A percentile compares a stretch with the other conserved stretches of the same genome.
Conservation (phyloP, 2,113 vertebrate species). For the Vulpes lagopus region DNA sequence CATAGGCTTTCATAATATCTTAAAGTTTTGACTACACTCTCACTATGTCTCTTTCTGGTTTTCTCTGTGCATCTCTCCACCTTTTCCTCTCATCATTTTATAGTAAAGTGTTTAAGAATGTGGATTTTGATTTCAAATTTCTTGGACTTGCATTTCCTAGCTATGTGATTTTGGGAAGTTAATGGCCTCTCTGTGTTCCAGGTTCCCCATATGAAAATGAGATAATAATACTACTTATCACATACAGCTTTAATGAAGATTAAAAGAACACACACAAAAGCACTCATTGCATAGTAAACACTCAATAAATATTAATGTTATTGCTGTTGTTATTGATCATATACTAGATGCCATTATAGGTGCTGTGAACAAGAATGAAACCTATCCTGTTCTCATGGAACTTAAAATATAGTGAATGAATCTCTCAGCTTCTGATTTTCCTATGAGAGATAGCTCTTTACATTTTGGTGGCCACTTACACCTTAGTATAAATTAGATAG, state of each 20-base stretch:
- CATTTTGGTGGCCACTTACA: not conserved
- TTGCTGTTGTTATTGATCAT: not conserved
- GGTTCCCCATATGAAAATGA: not conserved
- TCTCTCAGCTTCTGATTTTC: not conserved
- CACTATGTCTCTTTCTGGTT: not conserved
- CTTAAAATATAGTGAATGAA: not conserved
- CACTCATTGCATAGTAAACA: not conserved
- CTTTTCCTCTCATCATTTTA: not conserved
- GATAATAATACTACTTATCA: not conserved
- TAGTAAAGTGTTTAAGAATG: not conserved
- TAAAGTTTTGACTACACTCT: not conserved
- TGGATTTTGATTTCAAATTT: constrained; percentile 40
- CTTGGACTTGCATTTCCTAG: not conserved
- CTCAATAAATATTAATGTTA: not conserved
- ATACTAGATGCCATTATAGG: not conserved
- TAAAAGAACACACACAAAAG: not conserved
- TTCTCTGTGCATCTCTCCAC: not conserved
- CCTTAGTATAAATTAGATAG: constrained; percentile 54
- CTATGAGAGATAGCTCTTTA: not conserved
- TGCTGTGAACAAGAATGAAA: constrained; percentile 28
- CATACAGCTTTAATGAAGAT: not conserved
- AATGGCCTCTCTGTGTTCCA: not conserved
- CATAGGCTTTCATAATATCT: not conserved
- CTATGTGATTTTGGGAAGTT: not conserved
- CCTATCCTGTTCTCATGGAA: not conserved